These are phyloP conservation scores for Somateria mollissima DNA, from an alignment of 2,797 vertebrate species.

Conservation along the genomic window DNA sequence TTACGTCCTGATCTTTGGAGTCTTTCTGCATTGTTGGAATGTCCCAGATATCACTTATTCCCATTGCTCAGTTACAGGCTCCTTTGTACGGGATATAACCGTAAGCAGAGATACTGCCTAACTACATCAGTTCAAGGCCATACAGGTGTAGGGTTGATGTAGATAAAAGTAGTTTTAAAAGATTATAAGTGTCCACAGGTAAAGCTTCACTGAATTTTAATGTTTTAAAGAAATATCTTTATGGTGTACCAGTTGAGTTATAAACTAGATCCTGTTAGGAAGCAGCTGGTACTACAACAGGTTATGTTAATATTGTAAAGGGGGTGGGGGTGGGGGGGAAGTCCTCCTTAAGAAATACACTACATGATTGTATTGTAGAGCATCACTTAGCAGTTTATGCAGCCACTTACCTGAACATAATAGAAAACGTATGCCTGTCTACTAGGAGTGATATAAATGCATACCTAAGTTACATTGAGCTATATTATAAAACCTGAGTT, in stretches of 20 bases:
- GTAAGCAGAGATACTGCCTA: not conserved
- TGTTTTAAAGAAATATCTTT: not conserved
- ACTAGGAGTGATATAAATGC: not conserved
- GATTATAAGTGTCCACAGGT: not conserved
- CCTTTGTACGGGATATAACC: not conserved
- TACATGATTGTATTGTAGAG: not conserved
- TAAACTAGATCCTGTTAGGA: not conserved
- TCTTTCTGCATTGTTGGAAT: not conserved
- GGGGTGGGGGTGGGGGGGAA: no score
- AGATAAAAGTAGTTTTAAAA: not conserved
- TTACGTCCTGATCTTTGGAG: not conserved
- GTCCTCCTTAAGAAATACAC: not conserved
- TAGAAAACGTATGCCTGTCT: not conserved
- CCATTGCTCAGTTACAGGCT: not conserved
- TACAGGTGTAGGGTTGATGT: not conserved
- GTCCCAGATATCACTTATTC: not conserved
- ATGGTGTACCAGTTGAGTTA: not conserved
- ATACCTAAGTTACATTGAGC: not conserved
- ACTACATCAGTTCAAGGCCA: not conserved
- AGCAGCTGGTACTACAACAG: not conserved
- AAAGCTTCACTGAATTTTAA: not conserved
- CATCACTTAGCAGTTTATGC: not conserved
- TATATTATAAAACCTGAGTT: not conserved
- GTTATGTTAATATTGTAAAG: not conserved
- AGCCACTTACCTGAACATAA: not conserved